Evolutionary conservation across 1,140 invertebrate species (phyloP).

Genomic region (Chymomyza costata): DNA sequence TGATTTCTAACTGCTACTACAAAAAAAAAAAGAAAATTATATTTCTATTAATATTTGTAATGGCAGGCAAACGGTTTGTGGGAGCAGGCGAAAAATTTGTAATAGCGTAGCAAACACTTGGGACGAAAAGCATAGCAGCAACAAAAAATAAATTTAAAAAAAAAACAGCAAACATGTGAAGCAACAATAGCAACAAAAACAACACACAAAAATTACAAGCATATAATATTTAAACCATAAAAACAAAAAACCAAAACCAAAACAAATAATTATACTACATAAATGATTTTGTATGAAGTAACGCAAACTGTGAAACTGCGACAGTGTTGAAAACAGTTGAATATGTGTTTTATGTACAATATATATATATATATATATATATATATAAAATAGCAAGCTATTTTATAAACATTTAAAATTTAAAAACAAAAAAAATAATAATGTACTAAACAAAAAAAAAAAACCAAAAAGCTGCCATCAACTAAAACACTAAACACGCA

Average conservation of each 20-base stretch:
- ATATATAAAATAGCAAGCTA: constrained; percentile 48
- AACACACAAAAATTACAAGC: constrained; percentile 18
- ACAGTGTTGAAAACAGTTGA: constrained; percentile 26
- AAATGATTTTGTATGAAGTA: constrained; percentile 44
- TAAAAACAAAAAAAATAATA: constrained; percentile 24
- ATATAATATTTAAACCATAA: too few relatives aligned
- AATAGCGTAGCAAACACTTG: constrained; percentile 57
- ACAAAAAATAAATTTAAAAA: constrained; percentile 3
- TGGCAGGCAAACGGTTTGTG: constrained; percentile 7
- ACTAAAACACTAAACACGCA: too few relatives aligned
- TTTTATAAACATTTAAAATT: constrained; percentile 56
- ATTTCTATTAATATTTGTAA: constrained; percentile 57
- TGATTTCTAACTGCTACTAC: constrained; percentile 15
- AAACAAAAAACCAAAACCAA: constrained; percentile 20
- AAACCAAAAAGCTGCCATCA: constrained; percentile 62
- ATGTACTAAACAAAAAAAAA: constrained; percentile 8
- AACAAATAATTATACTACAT: constrained; percentile 6
- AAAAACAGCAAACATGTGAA: constrained; percentile 50
- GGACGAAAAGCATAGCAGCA: constrained; percentile 21
- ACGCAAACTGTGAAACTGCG: constrained; percentile 15
- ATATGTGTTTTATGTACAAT: constrained; percentile 51
- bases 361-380: too few relatives aligned
- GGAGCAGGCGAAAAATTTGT: constrained; percentile 12
- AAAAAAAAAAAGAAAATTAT: constrained; percentile 44
- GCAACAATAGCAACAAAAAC: constrained; percentile 53